phyloP scores from a whole-genome alignment of 2,113 vertebrate genomes.

The Chrysemys picta region DNA sequence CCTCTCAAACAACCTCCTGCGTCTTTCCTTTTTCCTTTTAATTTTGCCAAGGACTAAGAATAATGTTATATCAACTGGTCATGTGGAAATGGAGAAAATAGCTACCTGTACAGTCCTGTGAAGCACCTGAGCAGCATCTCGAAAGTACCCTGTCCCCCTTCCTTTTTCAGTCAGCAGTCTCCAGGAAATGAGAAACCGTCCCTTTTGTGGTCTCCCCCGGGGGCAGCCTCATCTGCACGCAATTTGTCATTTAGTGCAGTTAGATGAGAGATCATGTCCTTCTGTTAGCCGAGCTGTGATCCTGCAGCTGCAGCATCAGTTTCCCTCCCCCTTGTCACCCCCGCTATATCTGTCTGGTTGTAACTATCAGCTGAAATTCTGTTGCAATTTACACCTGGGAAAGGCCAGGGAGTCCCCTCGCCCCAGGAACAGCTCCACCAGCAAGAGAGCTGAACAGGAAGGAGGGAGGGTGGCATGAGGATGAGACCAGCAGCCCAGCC shows the following conservation, averaged over 20 bases:
- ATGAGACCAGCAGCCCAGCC: background rate
- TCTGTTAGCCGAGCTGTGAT: conserved; percentile 40
- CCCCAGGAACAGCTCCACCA: background rate
- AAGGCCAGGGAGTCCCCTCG: background rate
- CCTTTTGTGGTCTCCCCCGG: conserved; percentile 51
- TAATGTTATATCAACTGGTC: conserved; percentile 34
- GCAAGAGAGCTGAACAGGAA: background rate
- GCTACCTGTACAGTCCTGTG: fast-evolving
- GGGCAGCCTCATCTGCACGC: conserved; percentile 58
- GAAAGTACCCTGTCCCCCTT: conserved; percentile 32
- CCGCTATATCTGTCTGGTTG: background rate
- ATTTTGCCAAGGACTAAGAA: conserved; percentile 26
- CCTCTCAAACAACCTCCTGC: conserved; percentile 54
- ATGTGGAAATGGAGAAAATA: conserved; percentile 36
- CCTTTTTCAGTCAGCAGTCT: conserved; percentile 45
- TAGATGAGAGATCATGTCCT: conserved; percentile 67
- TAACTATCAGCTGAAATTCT: background rate
- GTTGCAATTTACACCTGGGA: background rate
- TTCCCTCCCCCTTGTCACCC: background rate
- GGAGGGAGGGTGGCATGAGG: background rate
- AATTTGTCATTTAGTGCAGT: conserved; percentile 62
- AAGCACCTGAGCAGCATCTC: conserved; percentile 49
- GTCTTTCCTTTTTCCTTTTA: conserved; percentile 41
- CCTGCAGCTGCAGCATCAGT: conserved; percentile 11
- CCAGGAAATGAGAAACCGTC: conserved; percentile 63